Percentiles rank a stretch among this genome's conserved stretches.
Conservation (phyloP, 1,140 invertebrate species). For the Drosophila melanica region DNA sequence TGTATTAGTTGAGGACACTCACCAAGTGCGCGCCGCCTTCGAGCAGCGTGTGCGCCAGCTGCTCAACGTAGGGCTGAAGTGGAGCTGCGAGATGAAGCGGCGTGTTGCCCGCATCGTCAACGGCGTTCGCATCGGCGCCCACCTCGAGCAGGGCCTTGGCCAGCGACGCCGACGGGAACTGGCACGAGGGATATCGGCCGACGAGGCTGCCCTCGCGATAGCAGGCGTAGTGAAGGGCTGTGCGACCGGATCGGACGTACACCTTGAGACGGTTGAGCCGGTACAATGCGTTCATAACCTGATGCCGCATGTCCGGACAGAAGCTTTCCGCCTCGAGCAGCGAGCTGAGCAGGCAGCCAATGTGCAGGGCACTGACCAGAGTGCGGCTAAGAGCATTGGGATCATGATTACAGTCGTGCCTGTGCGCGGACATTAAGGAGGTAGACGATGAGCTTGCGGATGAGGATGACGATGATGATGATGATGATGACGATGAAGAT, state of each 20-base stretch:
- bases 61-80: slow-evolving; percentile 86
- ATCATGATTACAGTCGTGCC: slow-evolving; percentile 88
- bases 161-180: slow-evolving; percentile 90
- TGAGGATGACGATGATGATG: slow-evolving; percentile 44
- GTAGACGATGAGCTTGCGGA: slow-evolving; percentile 54
- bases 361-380: slow-evolving; percentile 93
- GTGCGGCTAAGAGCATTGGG: slow-evolving; percentile 91
- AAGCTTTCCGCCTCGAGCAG: slow-evolving; percentile 85
- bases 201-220: slow-evolving; percentile 86
- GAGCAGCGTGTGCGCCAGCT: slow-evolving; percentile 89
- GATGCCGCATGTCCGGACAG: slow-evolving; percentile 85
- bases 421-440: slow-evolving; percentile 61
- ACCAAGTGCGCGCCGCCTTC: slow-evolving; percentile 91
- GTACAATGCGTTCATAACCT: slow-evolving; percentile 88
- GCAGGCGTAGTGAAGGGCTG: slow-evolving; percentile 93
- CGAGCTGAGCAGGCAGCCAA: slow-evolving; percentile 90
- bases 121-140: slow-evolving; percentile 91
- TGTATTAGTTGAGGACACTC: slow-evolving; percentile 22
- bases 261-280: slow-evolving; percentile 90
- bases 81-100: slow-evolving; percentile 80
- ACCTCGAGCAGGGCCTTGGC: slow-evolving; percentile 91
- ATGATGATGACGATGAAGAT: slow-evolving; percentile 42
- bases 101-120: slow-evolving; percentile 90
- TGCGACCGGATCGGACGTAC: slow-evolving; percentile 88
- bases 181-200: slow-evolving; percentile 89